Conservation (phyloP, 2,888 invertebrate genomes). For the Pseudococcus viburni region DNA sequence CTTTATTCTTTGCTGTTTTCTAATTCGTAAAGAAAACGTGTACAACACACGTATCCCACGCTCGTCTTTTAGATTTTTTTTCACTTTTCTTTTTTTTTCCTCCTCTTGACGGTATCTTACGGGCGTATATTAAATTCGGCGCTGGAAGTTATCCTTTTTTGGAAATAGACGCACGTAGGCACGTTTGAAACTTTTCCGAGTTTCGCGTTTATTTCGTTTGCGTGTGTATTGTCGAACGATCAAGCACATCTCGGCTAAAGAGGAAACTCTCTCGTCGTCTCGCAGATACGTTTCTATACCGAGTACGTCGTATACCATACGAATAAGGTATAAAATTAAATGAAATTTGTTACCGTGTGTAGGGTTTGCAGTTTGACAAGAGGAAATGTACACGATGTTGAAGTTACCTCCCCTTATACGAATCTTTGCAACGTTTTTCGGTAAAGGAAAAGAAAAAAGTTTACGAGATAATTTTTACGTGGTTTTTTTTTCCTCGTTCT, state of each 20-base stretch:
- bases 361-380: conserved; percentile 39
- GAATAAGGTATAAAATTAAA: conserved; percentile 36
- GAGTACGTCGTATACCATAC: neutral
- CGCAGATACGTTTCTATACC: neutral
- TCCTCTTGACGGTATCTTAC: neutral
- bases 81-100: neutral
- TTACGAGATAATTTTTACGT: conserved; percentile 17
- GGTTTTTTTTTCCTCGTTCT: neutral
- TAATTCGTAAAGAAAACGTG: conserved; percentile 35
- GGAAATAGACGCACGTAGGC: conserved; percentile 43
- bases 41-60: conserved; percentile 23
- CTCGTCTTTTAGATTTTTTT: neutral
- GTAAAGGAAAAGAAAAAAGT: neutral
- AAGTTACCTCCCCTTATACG: neutral
- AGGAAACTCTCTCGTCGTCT: conserved; percentile 14
- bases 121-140: conserved; percentile 28
- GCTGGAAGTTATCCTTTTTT: conserved; percentile 31
- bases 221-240: conserved; percentile 43
- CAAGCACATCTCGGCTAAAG: conserved; percentile 29
- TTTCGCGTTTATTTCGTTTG: conserved; percentile 39
- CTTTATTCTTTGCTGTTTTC: conserved; percentile 26
- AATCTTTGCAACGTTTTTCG: neutral
- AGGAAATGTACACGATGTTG: conserved; percentile 19
- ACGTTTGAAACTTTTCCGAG: conserved; percentile 38
- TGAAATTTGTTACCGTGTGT: conserved; percentile 22